phyloP scores from a whole-genome alignment of 2,113 vertebrate species.

The Gadus chalcogrammus region DNA sequence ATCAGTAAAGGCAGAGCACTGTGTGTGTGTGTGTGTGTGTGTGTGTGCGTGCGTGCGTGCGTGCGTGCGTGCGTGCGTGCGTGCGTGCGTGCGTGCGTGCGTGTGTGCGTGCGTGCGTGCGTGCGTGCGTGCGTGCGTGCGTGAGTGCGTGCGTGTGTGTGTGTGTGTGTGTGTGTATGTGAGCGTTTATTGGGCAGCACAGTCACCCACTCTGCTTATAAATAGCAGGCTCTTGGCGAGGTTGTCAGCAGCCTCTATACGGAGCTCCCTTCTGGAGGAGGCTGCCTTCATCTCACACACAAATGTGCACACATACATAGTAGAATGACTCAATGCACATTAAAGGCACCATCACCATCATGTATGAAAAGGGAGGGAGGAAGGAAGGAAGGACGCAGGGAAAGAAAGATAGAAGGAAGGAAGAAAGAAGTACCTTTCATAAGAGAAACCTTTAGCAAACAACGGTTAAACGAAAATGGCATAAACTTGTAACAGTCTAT shows the following conservation, averaged over 20 bases:
- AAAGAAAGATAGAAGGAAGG: too few species aligned
- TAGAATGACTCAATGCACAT: not conserved
- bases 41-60: not conserved
- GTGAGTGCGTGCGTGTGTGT: too few species aligned
- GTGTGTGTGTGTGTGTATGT: not conserved
- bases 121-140: not conserved
- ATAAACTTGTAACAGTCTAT: too few species aligned
- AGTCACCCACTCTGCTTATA: conserved; percentile 71
- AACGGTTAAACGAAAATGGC: too few species aligned
- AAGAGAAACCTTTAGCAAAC: conserved; percentile 1
- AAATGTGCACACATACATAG: not conserved
- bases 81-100: not conserved
- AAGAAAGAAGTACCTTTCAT: too few species aligned
- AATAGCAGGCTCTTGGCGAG: conserved; percentile 72
- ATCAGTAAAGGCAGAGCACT: not conserved
- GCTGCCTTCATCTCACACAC: conserved; percentile 55
- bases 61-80: not conserved
- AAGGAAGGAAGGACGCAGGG: too few species aligned
- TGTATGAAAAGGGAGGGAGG: too few species aligned
- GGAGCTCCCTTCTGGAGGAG: conserved; percentile 61
- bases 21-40: not conserved
- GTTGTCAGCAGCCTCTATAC: conserved; percentile 69
- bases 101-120: too few species aligned
- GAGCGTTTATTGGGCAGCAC: conserved; percentile 66
- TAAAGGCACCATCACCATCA: too few species aligned